Conservation (phyloP, 2,113 vertebrate species). For the Speoplatyrhinus poulsoni region DNA sequence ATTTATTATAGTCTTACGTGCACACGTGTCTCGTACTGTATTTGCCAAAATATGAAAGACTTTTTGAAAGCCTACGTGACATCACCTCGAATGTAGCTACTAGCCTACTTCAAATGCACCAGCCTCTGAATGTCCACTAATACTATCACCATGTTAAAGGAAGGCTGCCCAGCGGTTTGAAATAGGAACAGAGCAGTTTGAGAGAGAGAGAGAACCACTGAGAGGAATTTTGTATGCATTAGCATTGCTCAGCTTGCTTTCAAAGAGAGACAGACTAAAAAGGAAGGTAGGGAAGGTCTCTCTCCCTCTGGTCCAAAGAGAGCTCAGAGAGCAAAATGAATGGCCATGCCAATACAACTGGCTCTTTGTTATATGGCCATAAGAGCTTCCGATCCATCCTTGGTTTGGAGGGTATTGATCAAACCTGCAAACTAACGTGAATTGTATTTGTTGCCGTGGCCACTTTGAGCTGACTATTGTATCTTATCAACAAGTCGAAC, state of each 20-base stretch:
- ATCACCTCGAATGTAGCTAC: neutral
- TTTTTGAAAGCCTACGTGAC: neutral
- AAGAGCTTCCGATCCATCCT: slow-evolving; percentile 69
- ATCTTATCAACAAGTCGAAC: slow-evolving; percentile 14
- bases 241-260: neutral
- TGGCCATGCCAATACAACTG: slow-evolving; percentile 69
- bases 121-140: too few relatives aligned
- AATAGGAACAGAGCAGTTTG: slow-evolving; percentile 10
- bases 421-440: slow-evolving; percentile 43
- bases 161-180: neutral
- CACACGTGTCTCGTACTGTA: too few relatives aligned
- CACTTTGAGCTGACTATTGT: slow-evolving; percentile 38
- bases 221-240: neutral
- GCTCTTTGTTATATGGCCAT: slow-evolving; percentile 70
- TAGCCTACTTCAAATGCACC: neutral
- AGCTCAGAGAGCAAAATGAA: slow-evolving; percentile 61
- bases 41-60: neutral
- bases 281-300: slow-evolving; percentile 12
- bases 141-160: neutral
- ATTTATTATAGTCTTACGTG: too few relatives aligned
- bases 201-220: neutral
- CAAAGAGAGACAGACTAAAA: slow-evolving; percentile 25
- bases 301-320: slow-evolving; percentile 32
- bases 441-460: slow-evolving; percentile 53
- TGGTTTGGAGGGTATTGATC: slow-evolving; percentile 68